Percentiles rank a stretch among this genome's conserved stretches.
Evolutionary conservation across 2,888 invertebrate species (phyloP).

Genomic region (Caenorhabditis sp.): DNA sequence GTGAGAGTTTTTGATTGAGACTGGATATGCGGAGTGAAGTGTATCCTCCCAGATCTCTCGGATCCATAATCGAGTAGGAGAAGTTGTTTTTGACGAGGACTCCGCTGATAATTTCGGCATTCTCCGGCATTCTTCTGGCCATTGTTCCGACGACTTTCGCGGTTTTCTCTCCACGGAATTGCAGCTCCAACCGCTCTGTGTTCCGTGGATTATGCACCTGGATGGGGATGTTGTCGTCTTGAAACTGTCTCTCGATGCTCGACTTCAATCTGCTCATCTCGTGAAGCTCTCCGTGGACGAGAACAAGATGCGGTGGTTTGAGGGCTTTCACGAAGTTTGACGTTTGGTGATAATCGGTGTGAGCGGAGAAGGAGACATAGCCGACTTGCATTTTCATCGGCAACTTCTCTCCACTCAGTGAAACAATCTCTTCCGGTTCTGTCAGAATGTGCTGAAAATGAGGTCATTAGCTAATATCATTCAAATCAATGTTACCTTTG

Average conservation of each 20-base stretch:
- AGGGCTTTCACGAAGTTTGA: conserved; percentile 96
- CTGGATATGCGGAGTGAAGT: conserved; percentile 96
- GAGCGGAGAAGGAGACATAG: conserved; percentile 99
- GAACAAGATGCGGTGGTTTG: conserved; percentile 95
- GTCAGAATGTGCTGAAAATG: conserved; percentile 89
- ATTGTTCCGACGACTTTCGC: conserved; percentile 97
- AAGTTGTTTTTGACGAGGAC: conserved; percentile 97
- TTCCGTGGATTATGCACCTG: conserved; percentile 93
- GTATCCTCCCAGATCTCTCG: conserved; percentile 92
- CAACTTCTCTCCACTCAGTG: conserved; percentile 95
- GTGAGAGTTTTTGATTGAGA: conserved; percentile 93
- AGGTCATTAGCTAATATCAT: not conserved
- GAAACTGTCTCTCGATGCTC: conserved; percentile 94
- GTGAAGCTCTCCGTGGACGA: conserved; percentile 98
- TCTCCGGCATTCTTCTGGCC: conserved; percentile 90
- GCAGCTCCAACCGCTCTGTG: conserved; percentile 93
- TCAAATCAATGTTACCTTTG: conserved; percentile 84
- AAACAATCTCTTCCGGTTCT: conserved; percentile 97
- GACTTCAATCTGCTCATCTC: conserved; percentile 98
- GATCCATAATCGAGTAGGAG: conserved; percentile 95
- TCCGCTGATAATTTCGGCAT: conserved; percentile 91
- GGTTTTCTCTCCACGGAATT: conserved; percentile 97
- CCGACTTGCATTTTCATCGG: conserved; percentile 89
- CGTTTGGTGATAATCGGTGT: conserved; percentile 98
- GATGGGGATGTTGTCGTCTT: conserved; percentile 87